Evolutionary conservation across 2,797 vertebrate species (phyloP).

Genomic region (Gephyroberyx darwinii): DNA sequence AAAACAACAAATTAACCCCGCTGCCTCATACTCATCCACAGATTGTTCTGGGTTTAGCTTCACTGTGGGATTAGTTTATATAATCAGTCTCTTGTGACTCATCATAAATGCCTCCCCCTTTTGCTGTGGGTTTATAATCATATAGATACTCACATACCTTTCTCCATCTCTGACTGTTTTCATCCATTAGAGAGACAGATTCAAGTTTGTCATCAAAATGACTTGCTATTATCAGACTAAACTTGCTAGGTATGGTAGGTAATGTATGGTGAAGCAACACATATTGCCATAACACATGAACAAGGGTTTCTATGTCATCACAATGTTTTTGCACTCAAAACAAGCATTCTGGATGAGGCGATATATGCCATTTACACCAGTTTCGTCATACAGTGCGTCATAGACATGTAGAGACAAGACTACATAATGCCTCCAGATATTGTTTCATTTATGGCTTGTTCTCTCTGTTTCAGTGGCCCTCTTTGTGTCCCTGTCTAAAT

Average conservation of each 20-base stretch:
- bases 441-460: no score
- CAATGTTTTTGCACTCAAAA: not conserved
- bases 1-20: conserved; percentile 68
- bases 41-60: conserved; percentile 68
- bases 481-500: conserved; percentile 22
- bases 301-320: not conserved
- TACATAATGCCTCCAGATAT: not conserved
- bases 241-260: conserved; percentile 1
- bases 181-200: conserved; percentile 41
- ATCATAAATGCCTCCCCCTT: conserved; percentile 67
- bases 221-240: conserved; percentile 14
- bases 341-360: not conserved
- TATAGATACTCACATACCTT: conserved; percentile 64
- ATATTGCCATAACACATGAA: not conserved
- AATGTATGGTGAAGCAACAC: not conserved
- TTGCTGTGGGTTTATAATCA: conserved; percentile 62
- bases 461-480: no score
- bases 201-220: conserved; percentile 24
- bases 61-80: conserved; percentile 72
- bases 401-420: not conserved
- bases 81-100: conserved; percentile 74
- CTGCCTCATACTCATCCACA: conserved; percentile 58
- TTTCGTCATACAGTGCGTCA: not conserved
- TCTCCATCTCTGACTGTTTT: conserved; percentile 49
- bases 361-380: not conserved